Percentiles rank a stretch among this genome's conserved stretches.
phyloP scores from a whole-genome alignment of 2,113 vertebrate genomes.

The Bubo scandiacus region DNA sequence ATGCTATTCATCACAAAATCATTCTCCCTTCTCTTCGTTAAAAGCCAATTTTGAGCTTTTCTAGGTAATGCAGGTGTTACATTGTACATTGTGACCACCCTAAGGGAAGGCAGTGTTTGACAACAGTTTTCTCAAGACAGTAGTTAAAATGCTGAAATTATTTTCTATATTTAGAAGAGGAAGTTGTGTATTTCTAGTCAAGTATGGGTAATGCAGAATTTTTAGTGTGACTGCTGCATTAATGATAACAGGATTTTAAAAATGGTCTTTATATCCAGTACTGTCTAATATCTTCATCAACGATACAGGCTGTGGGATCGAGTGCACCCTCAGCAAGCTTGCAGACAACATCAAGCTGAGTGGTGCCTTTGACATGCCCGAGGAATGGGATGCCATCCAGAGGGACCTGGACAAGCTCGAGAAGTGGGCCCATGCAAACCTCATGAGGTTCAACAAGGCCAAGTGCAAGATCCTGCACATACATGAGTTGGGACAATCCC shows the following conservation, averaged over 20 bases:
- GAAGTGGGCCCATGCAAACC: accelerated
- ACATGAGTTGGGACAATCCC: no score
- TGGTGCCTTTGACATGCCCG: background rate
- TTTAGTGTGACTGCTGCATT: background rate
- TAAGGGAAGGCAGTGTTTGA: background rate
- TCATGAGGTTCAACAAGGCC: background rate
- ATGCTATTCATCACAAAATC: background rate
- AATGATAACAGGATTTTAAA: background rate
- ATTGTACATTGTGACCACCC: background rate
- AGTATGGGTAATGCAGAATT: background rate
- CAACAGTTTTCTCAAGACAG: background rate
- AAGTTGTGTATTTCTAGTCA: background rate
- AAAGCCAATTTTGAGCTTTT: background rate
- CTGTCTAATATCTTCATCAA: background rate
- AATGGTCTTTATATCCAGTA: background rate
- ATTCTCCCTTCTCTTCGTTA: background rate
- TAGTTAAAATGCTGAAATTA: background rate
- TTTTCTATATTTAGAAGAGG: background rate
- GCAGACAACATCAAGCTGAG: background rate
- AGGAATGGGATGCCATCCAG: background rate
- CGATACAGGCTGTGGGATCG: no score
- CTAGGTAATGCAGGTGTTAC: background rate
- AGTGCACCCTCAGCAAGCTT: background rate
- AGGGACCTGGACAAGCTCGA: background rate
- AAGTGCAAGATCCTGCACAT: background rate